phyloP scores from a whole-genome alignment of 2,797 vertebrate genomes.

The Tympanoctomys barrerae region DNA sequence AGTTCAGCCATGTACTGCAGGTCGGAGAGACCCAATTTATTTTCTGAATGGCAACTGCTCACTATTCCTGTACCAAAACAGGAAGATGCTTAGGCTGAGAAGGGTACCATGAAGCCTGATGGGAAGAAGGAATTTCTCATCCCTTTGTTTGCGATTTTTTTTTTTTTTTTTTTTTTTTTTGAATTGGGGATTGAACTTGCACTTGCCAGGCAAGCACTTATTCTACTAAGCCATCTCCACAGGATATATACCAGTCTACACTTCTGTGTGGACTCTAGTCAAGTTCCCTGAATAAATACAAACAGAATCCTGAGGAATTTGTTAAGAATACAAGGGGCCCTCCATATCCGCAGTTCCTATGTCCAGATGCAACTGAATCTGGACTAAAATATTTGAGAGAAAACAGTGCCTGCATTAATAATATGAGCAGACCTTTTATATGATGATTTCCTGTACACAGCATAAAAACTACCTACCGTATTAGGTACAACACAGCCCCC shows the following conservation, averaged over 20 bases:
- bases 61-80: slow-evolving; percentile 91
- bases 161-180: too few species aligned
- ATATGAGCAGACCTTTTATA: neutral
- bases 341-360: neutral
- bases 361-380: neutral
- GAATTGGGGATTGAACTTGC: too few species aligned
- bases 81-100: slow-evolving; percentile 17
- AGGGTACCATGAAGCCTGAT: neutral
- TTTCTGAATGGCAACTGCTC: slow-evolving; percentile 94
- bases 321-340: neutral
- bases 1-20: slow-evolving; percentile 96
- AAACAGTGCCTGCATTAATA: neutral
- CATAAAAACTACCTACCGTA: neutral
- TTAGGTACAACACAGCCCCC: neutral
- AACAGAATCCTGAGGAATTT: slow-evolving; percentile 41
- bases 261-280: neutral
- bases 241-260: neutral
- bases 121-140: neutral
- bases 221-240: too few species aligned
- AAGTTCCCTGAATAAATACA: slow-evolving; percentile 28
- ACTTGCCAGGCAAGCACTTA: too few species aligned
- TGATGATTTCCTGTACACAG: neutral
- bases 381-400: neutral
- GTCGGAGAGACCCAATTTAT: slow-evolving; percentile 96
- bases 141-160: neutral